A percentile compares a stretch with the other conserved stretches of the same genome.
Conservation (phyloP, 37 sponge, comb jelly and placozoan species). For the Mnemiopsis leidyi region DNA sequence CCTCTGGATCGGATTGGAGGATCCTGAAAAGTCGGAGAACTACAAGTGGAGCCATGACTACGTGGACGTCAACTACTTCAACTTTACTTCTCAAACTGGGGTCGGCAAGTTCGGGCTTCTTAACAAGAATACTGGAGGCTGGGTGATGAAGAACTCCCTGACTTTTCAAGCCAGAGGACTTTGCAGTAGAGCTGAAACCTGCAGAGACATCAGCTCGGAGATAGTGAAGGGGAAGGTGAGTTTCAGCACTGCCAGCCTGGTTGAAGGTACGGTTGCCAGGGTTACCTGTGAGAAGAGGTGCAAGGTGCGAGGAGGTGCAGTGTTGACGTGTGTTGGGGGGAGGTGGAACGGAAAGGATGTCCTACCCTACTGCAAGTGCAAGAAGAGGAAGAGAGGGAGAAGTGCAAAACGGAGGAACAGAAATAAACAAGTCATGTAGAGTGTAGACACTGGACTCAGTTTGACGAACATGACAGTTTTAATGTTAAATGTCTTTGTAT, state of each 20-base stretch:
- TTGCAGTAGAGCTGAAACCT: not conserved
- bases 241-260: not conserved
- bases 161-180: constrained; percentile 14
- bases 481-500: no score
- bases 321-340: not conserved
- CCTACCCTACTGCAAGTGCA: not conserved
- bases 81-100: not conserved
- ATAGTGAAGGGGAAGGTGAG: not conserved
- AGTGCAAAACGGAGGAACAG: no score
- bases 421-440: no score
- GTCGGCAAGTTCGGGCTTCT: not conserved
- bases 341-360: not conserved
- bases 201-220: not conserved
- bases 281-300: not conserved
- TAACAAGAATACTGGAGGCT: constrained; percentile 4
- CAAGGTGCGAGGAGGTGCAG: not conserved
- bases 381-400: not conserved
- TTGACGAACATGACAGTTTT: no score
- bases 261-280: not conserved
- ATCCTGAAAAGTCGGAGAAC: not conserved
- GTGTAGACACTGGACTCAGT: no score
- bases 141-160: not conserved
- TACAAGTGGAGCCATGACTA: not conserved
- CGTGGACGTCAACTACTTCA: constrained; percentile 2
- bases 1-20: not conserved